Conservation (phyloP, 2,797 vertebrate species). For the Falco novaeseelandiae region DNA sequence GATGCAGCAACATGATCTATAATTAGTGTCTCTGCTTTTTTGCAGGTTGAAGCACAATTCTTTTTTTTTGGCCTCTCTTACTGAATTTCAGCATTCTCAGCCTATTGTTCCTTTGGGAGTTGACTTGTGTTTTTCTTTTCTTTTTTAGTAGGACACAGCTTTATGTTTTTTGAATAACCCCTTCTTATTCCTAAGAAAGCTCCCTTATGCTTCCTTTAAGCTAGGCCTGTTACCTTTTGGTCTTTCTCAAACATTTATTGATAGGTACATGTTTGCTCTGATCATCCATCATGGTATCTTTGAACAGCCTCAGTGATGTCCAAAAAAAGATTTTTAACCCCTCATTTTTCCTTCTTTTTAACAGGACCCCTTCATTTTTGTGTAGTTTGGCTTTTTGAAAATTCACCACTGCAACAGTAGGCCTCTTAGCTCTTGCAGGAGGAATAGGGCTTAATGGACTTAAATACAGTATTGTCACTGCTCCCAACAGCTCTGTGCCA, state of each 20-base stretch:
- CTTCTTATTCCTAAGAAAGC: neutral
- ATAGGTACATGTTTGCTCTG: neutral
- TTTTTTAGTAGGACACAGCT: neutral
- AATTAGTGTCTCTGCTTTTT: neutral
- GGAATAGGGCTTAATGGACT: neutral
- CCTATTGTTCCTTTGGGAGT: neutral
- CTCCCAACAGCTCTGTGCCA: neutral
- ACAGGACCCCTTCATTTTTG: neutral
- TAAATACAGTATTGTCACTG: neutral
- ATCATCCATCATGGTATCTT: neutral
- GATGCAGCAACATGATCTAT: neutral
- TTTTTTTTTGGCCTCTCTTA: neutral
- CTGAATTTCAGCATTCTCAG: neutral
- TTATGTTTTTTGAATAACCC: neutral
- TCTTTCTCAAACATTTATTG: neutral
- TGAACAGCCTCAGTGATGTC: neutral
- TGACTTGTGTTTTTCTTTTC: neutral
- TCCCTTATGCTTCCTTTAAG: neutral
- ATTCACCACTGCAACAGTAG: neutral
- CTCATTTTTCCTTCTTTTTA: neutral
- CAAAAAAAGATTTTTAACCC: neutral
- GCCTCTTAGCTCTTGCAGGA: neutral
- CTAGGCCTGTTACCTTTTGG: neutral
- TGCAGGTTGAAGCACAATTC: neutral
- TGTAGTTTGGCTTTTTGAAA: neutral